Evolutionary conservation across 2,113 vertebrate species (phyloP).

Genomic region (Marcusenius ussheri): DNA sequence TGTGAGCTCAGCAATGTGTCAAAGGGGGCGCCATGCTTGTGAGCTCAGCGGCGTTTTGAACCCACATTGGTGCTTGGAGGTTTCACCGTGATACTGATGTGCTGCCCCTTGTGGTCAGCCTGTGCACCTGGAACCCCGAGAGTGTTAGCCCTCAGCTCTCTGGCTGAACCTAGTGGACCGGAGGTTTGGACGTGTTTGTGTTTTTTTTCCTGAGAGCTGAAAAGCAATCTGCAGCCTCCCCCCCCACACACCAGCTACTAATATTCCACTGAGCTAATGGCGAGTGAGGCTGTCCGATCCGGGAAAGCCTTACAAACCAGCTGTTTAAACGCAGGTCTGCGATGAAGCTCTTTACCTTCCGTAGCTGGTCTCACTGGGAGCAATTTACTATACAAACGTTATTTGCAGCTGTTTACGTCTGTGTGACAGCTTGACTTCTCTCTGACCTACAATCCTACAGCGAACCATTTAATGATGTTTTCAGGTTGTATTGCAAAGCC

Average conservation of each 20-base stretch:
- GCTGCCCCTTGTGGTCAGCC: background rate
- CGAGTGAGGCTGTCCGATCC: background rate
- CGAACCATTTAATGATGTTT: background rate
- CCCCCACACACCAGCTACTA: background rate
- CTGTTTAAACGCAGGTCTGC: background rate
- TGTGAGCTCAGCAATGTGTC: no score
- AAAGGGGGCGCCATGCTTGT: no score
- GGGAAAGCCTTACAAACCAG: background rate
- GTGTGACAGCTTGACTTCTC: background rate
- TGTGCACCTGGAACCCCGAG: background rate
- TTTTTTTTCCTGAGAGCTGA: background rate
- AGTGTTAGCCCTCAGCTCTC: background rate
- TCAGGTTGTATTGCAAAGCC: background rate
- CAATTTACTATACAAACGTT: background rate
- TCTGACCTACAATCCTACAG: background rate
- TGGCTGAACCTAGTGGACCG: background rate
- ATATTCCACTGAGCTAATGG: background rate
- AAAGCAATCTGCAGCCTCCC: background rate
- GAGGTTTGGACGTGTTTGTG: background rate
- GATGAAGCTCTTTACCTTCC: background rate
- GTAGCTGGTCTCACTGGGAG: background rate
- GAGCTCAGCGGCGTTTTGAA: background rate
- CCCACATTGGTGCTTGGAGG: background rate
- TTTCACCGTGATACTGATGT: background rate
- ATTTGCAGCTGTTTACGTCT: background rate